These are phyloP conservation scores for Heterotis niloticus DNA, from an alignment of 2,113 vertebrate genomes.

Conservation along the genomic window DNA sequence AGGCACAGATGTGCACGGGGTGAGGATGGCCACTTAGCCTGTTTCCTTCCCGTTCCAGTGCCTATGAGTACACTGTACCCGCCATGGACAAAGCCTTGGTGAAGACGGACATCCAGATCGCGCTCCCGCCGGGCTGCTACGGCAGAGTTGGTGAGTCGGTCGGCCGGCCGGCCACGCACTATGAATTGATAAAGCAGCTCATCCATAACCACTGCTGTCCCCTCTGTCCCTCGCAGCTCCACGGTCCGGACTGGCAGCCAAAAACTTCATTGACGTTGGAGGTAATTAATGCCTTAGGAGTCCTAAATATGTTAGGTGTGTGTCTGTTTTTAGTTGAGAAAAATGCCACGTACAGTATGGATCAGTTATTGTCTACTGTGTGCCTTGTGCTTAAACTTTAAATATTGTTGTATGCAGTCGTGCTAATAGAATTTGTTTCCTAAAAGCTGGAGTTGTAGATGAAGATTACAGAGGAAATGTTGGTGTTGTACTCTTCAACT, in stretches of 20 bases:
- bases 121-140: constrained; percentile 84
- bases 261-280: constrained; percentile 94
- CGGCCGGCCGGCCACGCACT: not conserved
- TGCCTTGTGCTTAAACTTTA: not conserved
- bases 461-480: constrained; percentile 96
- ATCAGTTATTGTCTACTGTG: not conserved
- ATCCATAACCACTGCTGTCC: no score
- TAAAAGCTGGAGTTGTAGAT: constrained; percentile 89
- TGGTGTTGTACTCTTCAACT: constrained; percentile 93
- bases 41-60: constrained; percentile 58
- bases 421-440: not conserved
- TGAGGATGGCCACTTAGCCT: not conserved
- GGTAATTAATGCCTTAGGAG: constrained; percentile 61
- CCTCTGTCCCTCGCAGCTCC: constrained; percentile 68
- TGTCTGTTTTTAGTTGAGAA: no score
- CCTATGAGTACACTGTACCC: constrained; percentile 80
- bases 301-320: no score
- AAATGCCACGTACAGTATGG: no score
- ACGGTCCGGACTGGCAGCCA: constrained; percentile 88
- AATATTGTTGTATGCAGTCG: not conserved
- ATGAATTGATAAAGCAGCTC: no score
- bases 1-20: not conserved
- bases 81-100: constrained; percentile 84
- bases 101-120: constrained; percentile 94
- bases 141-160: constrained; percentile 87